Base-by-base conservation (phyloP, 2,797 vertebrate genomes). In the Eidolon dupreanum region DNA sequence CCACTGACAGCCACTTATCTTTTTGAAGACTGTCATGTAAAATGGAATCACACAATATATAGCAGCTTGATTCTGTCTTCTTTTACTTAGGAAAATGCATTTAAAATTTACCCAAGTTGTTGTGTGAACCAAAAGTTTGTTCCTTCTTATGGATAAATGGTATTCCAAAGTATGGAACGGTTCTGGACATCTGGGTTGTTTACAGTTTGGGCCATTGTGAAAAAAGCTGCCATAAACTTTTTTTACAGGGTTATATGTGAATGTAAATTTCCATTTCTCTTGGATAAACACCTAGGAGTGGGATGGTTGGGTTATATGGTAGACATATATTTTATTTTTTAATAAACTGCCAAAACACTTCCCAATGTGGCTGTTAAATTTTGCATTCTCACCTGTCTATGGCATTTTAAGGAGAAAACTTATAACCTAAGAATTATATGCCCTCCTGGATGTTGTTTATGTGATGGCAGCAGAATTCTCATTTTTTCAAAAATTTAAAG, bases 191-290 rank as follows among this genome's bases (percentile, higher is more conserved):
- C 36, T 70, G 33, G 13, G 26, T 79, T 83, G 24, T 73, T 93
- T 89, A 71, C 10, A 94, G 22, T 66, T 59, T 93, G 13, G 36
- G 51, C 31, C 63, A 83, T 55, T 93, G 2, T 74, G 33, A 95
- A 31, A 92, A 86, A 92, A 86, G n/a, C 26, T 91, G 26, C 63
- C 33, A 46, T 81, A 92, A 96, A 59, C 55, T 36, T 36, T 71
- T 63, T 82, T 66, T 81, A 82, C 3, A 77, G 53, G 55, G 13
- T 63, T 88, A 61, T 51, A 15, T 85, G 17, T 77, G 20, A 92
- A 94, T 83, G 22, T 41, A 92, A 94, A 90, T 97, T 92, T 95
- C 66, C 26, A 88, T 89, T 92, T 92, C 12, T 88, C 51, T 79
- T 84, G 93, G 75, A 43, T 88, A 65, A 17, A 36, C 31, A 73